A percentile compares a stretch with the other conserved stretches of the same genome.
These are phyloP conservation scores for Acanthosoma haemorrhoidale DNA, from an alignment of 2,888 invertebrate genomes.

Conservation along the genomic window DNA sequence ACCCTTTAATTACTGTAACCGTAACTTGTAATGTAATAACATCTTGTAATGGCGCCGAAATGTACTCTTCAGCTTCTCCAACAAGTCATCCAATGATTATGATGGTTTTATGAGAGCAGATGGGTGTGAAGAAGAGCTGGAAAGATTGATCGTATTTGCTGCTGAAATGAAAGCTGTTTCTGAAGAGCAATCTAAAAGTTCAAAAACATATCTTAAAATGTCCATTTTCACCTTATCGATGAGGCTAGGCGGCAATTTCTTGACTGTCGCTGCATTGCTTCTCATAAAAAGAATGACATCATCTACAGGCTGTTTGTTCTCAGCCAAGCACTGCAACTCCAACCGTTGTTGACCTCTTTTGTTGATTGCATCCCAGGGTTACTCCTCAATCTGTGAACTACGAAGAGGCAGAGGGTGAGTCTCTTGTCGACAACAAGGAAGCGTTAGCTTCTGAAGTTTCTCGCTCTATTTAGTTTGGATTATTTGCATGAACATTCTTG, in stretches of 20 bases:
- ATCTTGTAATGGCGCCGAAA: no score
- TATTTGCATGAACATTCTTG: no score
- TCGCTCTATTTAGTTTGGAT: no score
- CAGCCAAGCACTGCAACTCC: neutral
- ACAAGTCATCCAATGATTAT: no score
- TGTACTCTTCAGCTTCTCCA: no score
- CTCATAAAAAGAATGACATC: slow-evolving; percentile 27
- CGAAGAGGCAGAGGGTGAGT: neutral
- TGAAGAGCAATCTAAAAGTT: neutral
- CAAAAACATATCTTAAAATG: slow-evolving; percentile 12
- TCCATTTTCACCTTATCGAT: slow-evolving; percentile 28
- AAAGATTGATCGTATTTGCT: no score
- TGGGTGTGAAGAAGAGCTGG: no score
- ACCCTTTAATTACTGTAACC: no score
- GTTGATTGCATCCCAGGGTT: neutral
- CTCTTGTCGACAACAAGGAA: neutral
- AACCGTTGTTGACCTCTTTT: neutral
- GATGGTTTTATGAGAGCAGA: no score
- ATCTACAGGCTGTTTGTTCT: slow-evolving; percentile 17
- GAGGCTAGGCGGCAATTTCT: slow-evolving; percentile 15
- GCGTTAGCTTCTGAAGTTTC: neutral
- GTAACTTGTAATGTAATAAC: no score
- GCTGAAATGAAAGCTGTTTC: no score
- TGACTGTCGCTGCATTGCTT: slow-evolving; percentile 26
- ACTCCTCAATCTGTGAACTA: no score